phyloP scores from a whole-genome alignment of 2,888 invertebrate species.

The Operophtera brumata region DNA sequence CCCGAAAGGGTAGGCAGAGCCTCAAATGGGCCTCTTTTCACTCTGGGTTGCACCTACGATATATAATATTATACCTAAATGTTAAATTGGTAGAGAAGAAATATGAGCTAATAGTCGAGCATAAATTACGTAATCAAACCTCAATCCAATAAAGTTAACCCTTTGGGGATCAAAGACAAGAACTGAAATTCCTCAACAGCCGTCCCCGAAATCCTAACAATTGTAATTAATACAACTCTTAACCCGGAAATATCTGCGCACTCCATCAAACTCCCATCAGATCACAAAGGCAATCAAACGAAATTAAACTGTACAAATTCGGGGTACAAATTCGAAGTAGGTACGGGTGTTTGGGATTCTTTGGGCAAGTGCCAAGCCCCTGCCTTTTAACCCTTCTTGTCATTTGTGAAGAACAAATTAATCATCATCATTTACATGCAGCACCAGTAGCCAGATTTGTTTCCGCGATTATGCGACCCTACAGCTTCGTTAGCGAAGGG shows the following conservation, averaged over 20 bases:
- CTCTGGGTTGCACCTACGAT: too few relatives aligned
- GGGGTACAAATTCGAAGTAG: slow-evolving; percentile 25
- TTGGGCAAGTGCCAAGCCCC: slow-evolving; percentile 65
- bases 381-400: slow-evolving; percentile 78
- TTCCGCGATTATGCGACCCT: slow-evolving; percentile 79
- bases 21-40: too few relatives aligned
- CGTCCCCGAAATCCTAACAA: slow-evolving; percentile 50
- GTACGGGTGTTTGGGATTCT: slow-evolving; percentile 63
- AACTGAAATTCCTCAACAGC: slow-evolving; percentile 42
- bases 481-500: slow-evolving; percentile 65
- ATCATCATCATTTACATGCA: slow-evolving; percentile 81
- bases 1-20: too few relatives aligned
- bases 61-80: too few relatives aligned
- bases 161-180: slow-evolving; percentile 56
- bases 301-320: slow-evolving; percentile 68
- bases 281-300: slow-evolving; percentile 76
- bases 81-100: too few relatives aligned
- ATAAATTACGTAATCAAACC: slow-evolving; percentile 26
- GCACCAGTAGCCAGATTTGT: slow-evolving; percentile 78
- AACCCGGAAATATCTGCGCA: slow-evolving; percentile 73
- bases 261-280: slow-evolving; percentile 70
- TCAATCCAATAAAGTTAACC: slow-evolving; percentile 29
- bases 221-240: slow-evolving; percentile 73
- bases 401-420: slow-evolving; percentile 79
- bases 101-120: too few relatives aligned